phyloP scores from a whole-genome alignment of 2,797 vertebrate species.

The Caiman crocodilus region DNA sequence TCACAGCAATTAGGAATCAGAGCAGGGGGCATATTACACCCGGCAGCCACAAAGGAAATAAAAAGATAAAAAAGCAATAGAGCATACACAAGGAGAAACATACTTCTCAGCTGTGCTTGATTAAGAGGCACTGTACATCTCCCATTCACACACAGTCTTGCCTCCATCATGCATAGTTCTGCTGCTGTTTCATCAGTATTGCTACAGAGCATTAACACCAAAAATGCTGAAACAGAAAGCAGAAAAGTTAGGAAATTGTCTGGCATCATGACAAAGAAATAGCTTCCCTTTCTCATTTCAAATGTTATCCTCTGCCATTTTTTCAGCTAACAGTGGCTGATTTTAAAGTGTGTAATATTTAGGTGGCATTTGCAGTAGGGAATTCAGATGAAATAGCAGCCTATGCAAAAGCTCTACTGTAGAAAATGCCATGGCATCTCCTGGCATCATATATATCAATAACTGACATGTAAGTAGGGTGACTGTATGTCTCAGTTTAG shows the following conservation, averaged over 20 bases:
- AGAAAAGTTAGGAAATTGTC: neutral
- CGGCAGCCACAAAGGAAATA: neutral
- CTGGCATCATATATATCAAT: neutral
- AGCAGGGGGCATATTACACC: neutral
- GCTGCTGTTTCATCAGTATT: neutral
- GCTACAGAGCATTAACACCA: neutral
- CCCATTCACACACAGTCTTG: neutral
- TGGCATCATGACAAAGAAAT: neutral
- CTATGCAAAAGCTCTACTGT: neutral
- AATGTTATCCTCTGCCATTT: neutral
- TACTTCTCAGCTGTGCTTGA: neutral
- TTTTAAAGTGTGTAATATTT: neutral
- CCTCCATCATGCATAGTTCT: neutral
- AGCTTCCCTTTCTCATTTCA: neutral
- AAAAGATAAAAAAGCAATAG: neutral
- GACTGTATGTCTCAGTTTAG: too few relatives aligned
- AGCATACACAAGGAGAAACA: neutral
- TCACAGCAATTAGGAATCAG: neutral
- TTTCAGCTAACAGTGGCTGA: neutral
- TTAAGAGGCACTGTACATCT: neutral
- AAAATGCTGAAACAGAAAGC: neutral
- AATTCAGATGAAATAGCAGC: neutral
- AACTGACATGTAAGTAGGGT: too few relatives aligned
- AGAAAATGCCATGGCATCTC: neutral
- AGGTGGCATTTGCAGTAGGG: neutral